Base-by-base conservation (phyloP, 2,797 vertebrate species). In the Schizothorax lantsangensis region DNA sequence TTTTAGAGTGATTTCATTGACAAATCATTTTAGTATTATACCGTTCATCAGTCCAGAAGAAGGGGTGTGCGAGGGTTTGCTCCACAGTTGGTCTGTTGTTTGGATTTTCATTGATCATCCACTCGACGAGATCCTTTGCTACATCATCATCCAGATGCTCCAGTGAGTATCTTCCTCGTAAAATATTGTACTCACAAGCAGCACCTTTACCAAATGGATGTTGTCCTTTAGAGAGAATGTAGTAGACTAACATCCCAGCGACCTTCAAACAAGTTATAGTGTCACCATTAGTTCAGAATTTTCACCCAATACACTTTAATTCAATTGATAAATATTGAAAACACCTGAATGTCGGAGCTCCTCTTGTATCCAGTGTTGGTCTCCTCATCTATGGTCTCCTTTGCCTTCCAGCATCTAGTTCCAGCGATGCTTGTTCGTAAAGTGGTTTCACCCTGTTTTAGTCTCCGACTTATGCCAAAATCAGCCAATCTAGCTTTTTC, bases 161-260 rank as follows among this genome's bases (percentile, higher is more conserved):
- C 30, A 30, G 84, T 43, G 0, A 84, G 92, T 92, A 93, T 0
- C 0, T 89, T 1, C 93, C 93, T 0, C 59, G 0, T 0, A 64
- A 0, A 84, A 95, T 95, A 74, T 94, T 94, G 10, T 0, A 0
- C 21, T 92, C 90, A 75, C 91, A 92, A 2, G n/a, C 38, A 38
- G 38, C 38, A 38, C 38, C 38, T 38, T 36, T 45, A 64, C 90
- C 90, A 49, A 94, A 95, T 2, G 94, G 94, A 91, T 95, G 93
- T 0, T 92, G 81, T 59, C 94, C 93, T 77, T 89, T 17, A 83
- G 95, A 93, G 0, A 95, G 89, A 81, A 94, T 93, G 11, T 93
- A 95, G 78, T 94, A 95, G 0, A 88, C 71, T 75, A 95, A 88
- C 94, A 95, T 94, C 40, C 95, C 94, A n/a, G 93, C 94, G 6